A percentile compares a stretch with the other conserved stretches of the same genome.
These are phyloP conservation scores for Cryptocheilus praepositus DNA, from an alignment of 2,888 invertebrate species.

Conservation along the genomic window DNA sequence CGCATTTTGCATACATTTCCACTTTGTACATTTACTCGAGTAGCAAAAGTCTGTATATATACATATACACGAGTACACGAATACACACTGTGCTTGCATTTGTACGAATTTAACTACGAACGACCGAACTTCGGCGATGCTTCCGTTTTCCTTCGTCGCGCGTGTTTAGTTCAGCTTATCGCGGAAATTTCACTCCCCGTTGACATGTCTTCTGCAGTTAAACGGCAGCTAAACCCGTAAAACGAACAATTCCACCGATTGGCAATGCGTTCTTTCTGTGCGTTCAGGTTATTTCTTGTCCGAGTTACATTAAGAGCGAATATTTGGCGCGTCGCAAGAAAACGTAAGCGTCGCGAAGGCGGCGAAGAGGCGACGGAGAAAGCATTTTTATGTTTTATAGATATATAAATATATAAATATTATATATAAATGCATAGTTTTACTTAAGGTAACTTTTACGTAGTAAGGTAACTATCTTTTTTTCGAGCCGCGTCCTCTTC, in stretches of 20 bases:
- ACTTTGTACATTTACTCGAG: conserved; percentile 37
- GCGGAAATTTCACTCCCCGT: no score
- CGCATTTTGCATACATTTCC: conserved; percentile 44
- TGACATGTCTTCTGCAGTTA: no score
- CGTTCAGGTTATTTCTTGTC: no score
- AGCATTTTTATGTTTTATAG: conserved; percentile 52
- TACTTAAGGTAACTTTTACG: conserved; percentile 52
- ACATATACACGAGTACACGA: conserved; percentile 4
- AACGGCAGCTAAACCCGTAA: neutral
- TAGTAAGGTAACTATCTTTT: conserved; percentile 40
- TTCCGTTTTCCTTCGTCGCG: conserved; percentile 35
- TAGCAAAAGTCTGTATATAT: conserved; percentile 47
- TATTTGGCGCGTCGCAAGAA: conserved; percentile 3
- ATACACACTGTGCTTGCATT: conserved; percentile 38
- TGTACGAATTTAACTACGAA: conserved; percentile 43
- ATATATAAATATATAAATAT: conserved; percentile 27
- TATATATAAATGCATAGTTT: conserved; percentile 46
- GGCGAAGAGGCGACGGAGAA: conserved; percentile 19
- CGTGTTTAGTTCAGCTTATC: neutral
- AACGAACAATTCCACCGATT: neutral
- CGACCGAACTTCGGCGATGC: conserved; percentile 35
- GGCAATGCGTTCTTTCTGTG: neutral
- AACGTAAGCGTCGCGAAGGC: neutral
- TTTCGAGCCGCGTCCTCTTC: conserved; percentile 21
- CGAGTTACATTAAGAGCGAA: neutral